A percentile compares a stretch with the other conserved stretches of the same genome.
These are phyloP conservation scores for Scolopax bukidnonensis DNA, from an alignment of 2,797 vertebrate species.

Conservation along the genomic window DNA sequence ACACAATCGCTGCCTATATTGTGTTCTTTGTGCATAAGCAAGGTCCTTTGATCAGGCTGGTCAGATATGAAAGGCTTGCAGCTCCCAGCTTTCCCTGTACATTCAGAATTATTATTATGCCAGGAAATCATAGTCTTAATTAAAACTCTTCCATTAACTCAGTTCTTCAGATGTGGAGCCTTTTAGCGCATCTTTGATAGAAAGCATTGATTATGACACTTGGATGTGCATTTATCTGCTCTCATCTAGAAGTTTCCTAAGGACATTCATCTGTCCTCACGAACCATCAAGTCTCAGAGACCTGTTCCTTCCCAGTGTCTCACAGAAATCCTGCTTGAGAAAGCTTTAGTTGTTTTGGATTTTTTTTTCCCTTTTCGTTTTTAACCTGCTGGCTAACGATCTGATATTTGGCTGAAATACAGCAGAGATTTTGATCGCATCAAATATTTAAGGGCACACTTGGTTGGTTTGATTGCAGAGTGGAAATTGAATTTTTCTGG, in stretches of 20 bases:
- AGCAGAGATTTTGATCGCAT: neutral
- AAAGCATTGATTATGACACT: conserved; percentile 26
- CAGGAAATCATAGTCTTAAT: conserved; percentile 51
- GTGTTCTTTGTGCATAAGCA: conserved; percentile 60
- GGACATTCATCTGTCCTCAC: neutral
- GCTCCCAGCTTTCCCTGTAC: neutral
- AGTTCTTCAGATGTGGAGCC: conserved; percentile 7
- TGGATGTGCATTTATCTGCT: conserved; percentile 31
- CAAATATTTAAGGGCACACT: neutral
- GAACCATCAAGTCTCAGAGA: neutral
- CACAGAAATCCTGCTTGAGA: neutral
- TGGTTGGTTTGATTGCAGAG: neutral
- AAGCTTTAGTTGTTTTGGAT: neutral
- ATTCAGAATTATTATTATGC: conserved; percentile 27
- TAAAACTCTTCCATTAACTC: conserved; percentile 41
- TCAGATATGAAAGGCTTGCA: conserved; percentile 6
- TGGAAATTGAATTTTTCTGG: neutral
- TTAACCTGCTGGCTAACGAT: neutral
- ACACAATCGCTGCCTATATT: conserved; percentile 41
- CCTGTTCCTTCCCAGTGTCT: neutral
- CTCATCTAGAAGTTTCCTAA: conserved; percentile 10
- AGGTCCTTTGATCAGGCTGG: conserved; percentile 70
- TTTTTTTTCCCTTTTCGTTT: neutral
- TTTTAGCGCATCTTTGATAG: conserved; percentile 33
- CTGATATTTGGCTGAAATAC: conserved; percentile 23